Percentiles rank a stretch among this genome's conserved stretches.
phyloP scores from a whole-genome alignment of 1,140 invertebrate species.

The Sminthurides bifidus region DNA sequence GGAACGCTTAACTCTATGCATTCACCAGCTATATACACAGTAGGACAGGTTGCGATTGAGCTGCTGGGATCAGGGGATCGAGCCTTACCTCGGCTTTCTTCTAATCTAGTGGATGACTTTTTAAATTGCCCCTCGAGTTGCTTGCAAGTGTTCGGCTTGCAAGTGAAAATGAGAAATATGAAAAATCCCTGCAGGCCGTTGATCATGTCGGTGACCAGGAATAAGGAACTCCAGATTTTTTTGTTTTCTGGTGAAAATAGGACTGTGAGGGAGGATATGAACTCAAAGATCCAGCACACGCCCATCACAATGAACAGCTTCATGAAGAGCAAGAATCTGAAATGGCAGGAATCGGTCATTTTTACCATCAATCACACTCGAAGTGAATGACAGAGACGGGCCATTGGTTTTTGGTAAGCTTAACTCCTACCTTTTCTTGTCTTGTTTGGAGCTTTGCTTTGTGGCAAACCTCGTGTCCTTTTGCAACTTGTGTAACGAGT shows the following conservation, averaged over 20 bases:
- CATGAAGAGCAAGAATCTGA: slow-evolving; percentile 29
- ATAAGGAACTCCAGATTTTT: not conserved
- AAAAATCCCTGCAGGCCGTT: slow-evolving; percentile 29
- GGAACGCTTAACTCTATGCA: too few species aligned
- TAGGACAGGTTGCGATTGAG: too few species aligned
- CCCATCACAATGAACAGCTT: slow-evolving; percentile 32
- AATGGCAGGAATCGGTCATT: not conserved
- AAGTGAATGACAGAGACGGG: not conserved
- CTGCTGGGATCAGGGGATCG: too few species aligned
- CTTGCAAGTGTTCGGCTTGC: slow-evolving; percentile 31
- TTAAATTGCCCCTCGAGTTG: slow-evolving; percentile 31
- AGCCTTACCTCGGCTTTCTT: slow-evolving; percentile 20
- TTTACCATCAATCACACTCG: not conserved
- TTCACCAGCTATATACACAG: too few species aligned
- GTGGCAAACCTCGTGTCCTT: slow-evolving; percentile 30
- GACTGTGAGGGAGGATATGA: slow-evolving; percentile 19
- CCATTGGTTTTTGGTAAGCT: not conserved
- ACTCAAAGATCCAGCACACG: slow-evolving; percentile 30
- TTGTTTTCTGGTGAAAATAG: slow-evolving; percentile 1
- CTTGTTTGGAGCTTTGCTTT: slow-evolving; percentile 30
- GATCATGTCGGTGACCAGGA: slow-evolving; percentile 24
- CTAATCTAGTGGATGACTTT: slow-evolving; percentile 12
- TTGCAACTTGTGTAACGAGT: slow-evolving; percentile 28
- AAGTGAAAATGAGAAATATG: slow-evolving; percentile 31
- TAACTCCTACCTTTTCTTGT: slow-evolving; percentile 26